Percentiles rank a stretch among this genome's conserved stretches.
Conservation (phyloP, 2,113 vertebrate genomes). For the Aldabrachelys gigantea region DNA sequence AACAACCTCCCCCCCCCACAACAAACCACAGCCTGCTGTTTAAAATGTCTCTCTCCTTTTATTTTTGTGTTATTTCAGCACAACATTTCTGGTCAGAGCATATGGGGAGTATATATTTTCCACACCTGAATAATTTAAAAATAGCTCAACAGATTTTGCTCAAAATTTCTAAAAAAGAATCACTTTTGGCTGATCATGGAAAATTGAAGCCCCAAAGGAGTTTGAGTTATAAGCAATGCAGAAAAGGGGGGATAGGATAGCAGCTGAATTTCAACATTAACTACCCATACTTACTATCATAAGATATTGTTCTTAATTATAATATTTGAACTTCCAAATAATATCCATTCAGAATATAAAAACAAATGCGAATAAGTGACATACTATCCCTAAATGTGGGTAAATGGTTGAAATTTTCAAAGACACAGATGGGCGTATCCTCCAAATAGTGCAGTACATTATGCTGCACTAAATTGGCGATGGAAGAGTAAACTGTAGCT, state of each 20-base stretch:
- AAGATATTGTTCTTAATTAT: not conserved
- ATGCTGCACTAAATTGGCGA: not conserved
- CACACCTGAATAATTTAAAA: slow-evolving; percentile 28
- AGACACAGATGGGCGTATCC: not conserved
- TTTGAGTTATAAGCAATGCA: slow-evolving; percentile 51
- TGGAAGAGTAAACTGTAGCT: not conserved
- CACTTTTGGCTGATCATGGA: slow-evolving; percentile 34
- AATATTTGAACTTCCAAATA: not conserved
- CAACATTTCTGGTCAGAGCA: not conserved
- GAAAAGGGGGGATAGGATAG: slow-evolving; percentile 33
- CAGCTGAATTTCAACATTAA: slow-evolving; percentile 45
- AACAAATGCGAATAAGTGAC: not conserved
- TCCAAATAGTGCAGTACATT: not conserved
- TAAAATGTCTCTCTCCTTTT: not conserved
- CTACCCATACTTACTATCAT: not conserved
- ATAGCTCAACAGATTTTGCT: slow-evolving; percentile 38
- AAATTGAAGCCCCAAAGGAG: slow-evolving; percentile 60
- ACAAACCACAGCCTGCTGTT: too few relatives aligned
- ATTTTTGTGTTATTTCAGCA: slow-evolving; percentile 14
- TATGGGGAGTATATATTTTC: slow-evolving; percentile 7
- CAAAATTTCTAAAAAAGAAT: not conserved
- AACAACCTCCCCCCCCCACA: not conserved
- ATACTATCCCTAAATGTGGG: not conserved
- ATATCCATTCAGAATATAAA: slow-evolving; percentile 1
- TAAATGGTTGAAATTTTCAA: not conserved